A percentile compares a stretch with the other conserved stretches of the same genome.
Conservation (phyloP, 2,797 vertebrate genomes). For the Antrozous pallidus region DNA sequence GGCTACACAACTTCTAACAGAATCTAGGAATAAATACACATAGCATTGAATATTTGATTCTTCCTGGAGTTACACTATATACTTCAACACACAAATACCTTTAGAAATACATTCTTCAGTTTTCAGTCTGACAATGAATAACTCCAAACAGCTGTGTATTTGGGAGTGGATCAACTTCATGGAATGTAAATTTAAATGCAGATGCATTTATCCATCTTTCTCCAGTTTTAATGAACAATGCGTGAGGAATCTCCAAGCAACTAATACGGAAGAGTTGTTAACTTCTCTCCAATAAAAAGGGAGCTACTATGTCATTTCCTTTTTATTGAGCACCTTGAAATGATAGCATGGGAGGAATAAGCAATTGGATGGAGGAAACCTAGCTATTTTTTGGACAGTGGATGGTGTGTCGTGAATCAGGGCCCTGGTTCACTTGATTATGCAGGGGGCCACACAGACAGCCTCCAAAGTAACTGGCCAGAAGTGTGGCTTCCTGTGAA, state of each 20-base stretch:
- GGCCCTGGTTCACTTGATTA: background rate
- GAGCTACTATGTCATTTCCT: background rate
- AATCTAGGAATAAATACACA: slow-evolving; percentile 82
- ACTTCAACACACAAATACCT: background rate
- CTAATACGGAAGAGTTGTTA: background rate
- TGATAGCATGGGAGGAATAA: background rate
- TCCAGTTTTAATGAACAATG: background rate
- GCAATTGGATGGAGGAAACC: background rate
- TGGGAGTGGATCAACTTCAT: background rate
- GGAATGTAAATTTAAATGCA: background rate
- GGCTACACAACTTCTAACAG: slow-evolving; percentile 87
- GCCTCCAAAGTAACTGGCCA: background rate
- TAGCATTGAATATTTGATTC: background rate
- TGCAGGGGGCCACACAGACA: background rate
- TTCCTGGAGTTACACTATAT: background rate
- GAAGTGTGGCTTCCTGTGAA: background rate
- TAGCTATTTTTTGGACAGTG: background rate
- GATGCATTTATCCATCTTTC: background rate
- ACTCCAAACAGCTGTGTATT: background rate
- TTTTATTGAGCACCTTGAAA: background rate
- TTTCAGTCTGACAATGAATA: background rate
- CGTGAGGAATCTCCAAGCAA: background rate
- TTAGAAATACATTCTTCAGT: background rate
- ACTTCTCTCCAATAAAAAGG: background rate
- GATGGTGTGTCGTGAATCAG: background rate